Evolutionary conservation across 2,888 invertebrate species (phyloP), one percentile per base, ranked within the genome.

Genomic region (Pimpla rufipes): DNA sequence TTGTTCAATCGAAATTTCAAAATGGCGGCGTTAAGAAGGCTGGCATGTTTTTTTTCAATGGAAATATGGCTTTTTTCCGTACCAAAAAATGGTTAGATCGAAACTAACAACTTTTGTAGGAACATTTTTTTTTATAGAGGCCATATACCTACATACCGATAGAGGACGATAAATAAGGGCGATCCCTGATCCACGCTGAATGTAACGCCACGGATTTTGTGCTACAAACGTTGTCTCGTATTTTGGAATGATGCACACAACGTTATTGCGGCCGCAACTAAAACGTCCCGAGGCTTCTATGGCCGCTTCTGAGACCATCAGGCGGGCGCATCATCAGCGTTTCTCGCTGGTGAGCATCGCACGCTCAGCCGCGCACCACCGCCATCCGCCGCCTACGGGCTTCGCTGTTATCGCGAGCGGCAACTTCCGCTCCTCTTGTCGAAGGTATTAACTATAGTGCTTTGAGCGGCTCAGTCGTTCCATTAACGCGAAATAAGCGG

Each of bases 361-460:
- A 68, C 73, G 73, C 45, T 62, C 68, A 52, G 42, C 73, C 62
- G 40, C 35, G n/a, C 45, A 59, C 70, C 55, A 50, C 13, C 50
- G 35, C 59, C 37, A 74, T 45, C 73, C 73, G 67, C 74, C 50
- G 59, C 68, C 50, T 62, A 59, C 74, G 18, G 45, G 68, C 42
- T 68, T 50, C 62, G 79, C 81, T 81, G 84, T 87, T 87, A 87
- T 85, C 87, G 66, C 80, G 79, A 82, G 85, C 84, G 85, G 70
- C 64, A 55, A 85, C 85, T 86, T 89, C 88, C 89, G 88, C 82
- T 83, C 81, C 80, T 84, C 75, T 23, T 67, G 77, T 74, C 71
- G 29, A 66, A 71, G 66, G 83, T 67, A 74, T 66, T 62, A 79
- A 77, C n/a, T n/a, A n/a, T n/a, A 47, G 79, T 73, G 59, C 71